phyloP scores from a whole-genome alignment of 2,113 vertebrate species.

The Cathartes aura region DNA sequence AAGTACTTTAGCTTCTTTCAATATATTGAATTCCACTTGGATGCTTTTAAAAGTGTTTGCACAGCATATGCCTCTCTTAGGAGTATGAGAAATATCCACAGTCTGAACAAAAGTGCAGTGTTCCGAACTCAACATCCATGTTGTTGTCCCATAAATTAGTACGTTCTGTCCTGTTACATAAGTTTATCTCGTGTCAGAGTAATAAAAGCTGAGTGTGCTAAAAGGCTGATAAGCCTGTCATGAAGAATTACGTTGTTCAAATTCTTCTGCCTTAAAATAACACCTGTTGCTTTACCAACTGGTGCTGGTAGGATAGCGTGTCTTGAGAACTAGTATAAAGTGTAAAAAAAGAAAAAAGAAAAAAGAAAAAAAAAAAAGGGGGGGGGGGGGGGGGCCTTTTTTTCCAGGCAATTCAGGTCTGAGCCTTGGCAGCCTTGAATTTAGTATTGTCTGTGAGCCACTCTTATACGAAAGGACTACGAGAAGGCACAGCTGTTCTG shows the following conservation, averaged over 20 bases:
- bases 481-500: slow-evolving; percentile 22
- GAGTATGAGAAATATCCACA: slow-evolving; percentile 32
- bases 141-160: not conserved
- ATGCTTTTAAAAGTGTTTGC: slow-evolving; percentile 13
- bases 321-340: not conserved
- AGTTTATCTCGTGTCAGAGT: slow-evolving; percentile 38
- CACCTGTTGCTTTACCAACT: slow-evolving; percentile 3
- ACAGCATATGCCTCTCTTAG: not conserved
- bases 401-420: not conserved
- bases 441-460: not conserved
- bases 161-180: not conserved
- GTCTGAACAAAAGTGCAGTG: slow-evolving; percentile 14
- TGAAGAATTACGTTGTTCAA: not conserved
- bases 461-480: not conserved
- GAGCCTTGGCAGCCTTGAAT: slow-evolving; percentile 14
- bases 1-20: slow-evolving; percentile 33
- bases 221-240: slow-evolving; percentile 54
- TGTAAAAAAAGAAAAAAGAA: too few relatives aligned
- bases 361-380: too few relatives aligned
- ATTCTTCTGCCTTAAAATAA: slow-evolving; percentile 24
- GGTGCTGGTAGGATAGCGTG: not conserved
- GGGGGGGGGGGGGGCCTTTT: too few relatives aligned
- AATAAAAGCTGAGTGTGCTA: slow-evolving; percentile 19
- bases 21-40: slow-evolving; percentile 47
- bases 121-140: not conserved